phyloP scores from a whole-genome alignment of 2,113 vertebrate species.

The Gavia stellata region DNA sequence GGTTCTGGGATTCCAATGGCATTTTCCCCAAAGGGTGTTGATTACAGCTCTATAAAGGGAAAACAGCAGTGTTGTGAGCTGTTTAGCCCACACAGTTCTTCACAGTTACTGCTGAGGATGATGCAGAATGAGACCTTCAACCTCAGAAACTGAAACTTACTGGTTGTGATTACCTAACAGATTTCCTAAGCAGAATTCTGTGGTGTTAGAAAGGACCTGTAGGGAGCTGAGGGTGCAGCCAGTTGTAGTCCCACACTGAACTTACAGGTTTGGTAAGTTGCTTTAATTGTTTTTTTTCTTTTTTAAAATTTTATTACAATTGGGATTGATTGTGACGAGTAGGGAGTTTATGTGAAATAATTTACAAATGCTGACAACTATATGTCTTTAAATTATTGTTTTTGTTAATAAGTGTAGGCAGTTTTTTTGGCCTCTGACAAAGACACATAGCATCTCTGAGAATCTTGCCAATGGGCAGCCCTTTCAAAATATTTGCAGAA shows the following conservation, averaged over 20 bases:
- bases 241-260: not conserved
- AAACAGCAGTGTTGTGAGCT: not conserved
- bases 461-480: not conserved
- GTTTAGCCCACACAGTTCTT: not conserved
- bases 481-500: not conserved
- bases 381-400: not conserved
- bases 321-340: not conserved
- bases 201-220: not conserved
- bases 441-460: not conserved
- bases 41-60: not conserved
- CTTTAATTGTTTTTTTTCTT: not conserved
- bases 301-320: not conserved
- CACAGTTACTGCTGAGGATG: not conserved
- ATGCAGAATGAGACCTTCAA: not conserved
- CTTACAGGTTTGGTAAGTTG: not conserved
- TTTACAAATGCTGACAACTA: not conserved
- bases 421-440: not conserved
- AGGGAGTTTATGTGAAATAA: not conserved
- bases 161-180: not conserved
- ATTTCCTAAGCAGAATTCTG: not conserved
- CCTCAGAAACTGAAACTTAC: not conserved
- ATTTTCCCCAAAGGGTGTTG: not conserved
- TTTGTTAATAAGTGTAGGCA: not conserved
- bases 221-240: not conserved
- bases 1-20: not conserved